Conservation (phyloP, 2,113 vertebrate species). For the Coreoperca whiteheadi region DNA sequence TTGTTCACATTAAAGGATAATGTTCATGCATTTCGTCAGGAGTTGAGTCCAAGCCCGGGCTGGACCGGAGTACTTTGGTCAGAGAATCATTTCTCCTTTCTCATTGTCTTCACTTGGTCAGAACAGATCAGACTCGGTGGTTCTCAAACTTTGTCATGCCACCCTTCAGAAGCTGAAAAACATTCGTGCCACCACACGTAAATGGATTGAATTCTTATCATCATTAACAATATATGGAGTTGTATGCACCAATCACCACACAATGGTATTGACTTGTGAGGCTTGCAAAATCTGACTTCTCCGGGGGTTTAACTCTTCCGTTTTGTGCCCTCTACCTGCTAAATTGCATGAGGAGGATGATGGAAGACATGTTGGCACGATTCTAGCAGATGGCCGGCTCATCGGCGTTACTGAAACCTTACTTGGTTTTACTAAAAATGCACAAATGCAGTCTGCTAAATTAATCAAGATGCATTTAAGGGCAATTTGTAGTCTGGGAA, state of each 20-base stretch:
- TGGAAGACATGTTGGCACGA: constrained; percentile 2
- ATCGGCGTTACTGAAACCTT: constrained; percentile 26
- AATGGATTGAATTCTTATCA: too few species aligned
- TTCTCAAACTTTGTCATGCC: too few species aligned
- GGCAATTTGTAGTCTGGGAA: constrained; percentile 64
- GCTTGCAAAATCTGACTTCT: background rate
- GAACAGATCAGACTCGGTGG: constrained; percentile 33
- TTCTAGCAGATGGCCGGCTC: constrained; percentile 38
- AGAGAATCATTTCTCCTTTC: constrained; percentile 5
- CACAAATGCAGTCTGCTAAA: constrained; percentile 29
- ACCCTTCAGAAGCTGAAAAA: too few species aligned
- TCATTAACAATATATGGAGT: too few species aligned
- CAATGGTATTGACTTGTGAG: background rate
- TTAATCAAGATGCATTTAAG: constrained; percentile 43
- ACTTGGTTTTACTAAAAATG: constrained; percentile 27
- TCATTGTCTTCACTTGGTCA: constrained; percentile 32
- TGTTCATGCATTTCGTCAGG: constrained; percentile 56
- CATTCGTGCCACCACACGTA: too few species aligned
- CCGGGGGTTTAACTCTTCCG: background rate
- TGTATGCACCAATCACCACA: too few species aligned
- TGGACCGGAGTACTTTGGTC: constrained; percentile 2
- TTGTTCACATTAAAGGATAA: constrained; percentile 32
- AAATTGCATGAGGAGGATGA: constrained; percentile 14
- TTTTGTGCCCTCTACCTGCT: background rate
- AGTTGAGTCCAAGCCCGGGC: constrained; percentile 38